These are phyloP conservation scores for Amblyopsis rosae DNA, from an alignment of 2,113 vertebrate species.

Conservation along the genomic window DNA sequence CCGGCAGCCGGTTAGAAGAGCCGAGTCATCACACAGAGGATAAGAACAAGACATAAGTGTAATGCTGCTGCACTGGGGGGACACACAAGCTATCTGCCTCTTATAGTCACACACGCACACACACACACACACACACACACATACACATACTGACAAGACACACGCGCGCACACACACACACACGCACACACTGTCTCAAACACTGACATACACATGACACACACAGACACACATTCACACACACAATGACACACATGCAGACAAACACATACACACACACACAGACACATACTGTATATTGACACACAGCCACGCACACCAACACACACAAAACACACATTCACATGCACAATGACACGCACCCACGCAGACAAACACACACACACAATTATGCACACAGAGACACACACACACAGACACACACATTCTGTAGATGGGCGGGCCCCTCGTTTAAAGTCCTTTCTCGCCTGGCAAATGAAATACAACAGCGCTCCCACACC, in stretches of 20 bases:
- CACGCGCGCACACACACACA: background rate
- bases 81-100: background rate
- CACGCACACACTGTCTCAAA: too few species aligned
- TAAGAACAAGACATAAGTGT: conserved; percentile 7
- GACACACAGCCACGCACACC: background rate
- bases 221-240: too few species aligned
- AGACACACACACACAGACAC: background rate
- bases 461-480: conserved; percentile 7
- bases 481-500: conserved; percentile 9
- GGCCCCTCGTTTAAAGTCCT: background rate
- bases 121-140: background rate
- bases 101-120: background rate
- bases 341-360: too few species aligned
- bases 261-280: too few species aligned
- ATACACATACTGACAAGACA: background rate
- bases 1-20: conserved; percentile 3
- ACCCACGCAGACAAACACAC: too few species aligned
- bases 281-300: too few species aligned
- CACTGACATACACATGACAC: too few species aligned
- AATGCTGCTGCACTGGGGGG: background rate
- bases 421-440: background rate
- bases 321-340: too few species aligned
- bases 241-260: too few species aligned
- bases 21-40: conserved; percentile 15
- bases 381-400: too few species aligned